Evolutionary conservation across 2,113 vertebrate species (phyloP).

Genomic region (Corvus hawaiiensis): DNA sequence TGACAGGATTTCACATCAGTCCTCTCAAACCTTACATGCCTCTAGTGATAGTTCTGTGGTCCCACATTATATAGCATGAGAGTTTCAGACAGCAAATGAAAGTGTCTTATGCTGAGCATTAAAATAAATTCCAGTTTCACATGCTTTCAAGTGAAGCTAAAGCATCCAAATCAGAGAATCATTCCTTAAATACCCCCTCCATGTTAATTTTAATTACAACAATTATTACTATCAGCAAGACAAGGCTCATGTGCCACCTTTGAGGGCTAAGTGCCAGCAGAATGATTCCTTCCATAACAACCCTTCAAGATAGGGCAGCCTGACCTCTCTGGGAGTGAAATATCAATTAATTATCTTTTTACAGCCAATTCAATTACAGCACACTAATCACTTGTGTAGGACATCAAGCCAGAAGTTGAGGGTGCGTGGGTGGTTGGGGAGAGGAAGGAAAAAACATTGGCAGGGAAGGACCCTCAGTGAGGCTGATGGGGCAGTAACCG

Average conservation of each 20-base stretch:
- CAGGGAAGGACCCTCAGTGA: neutral
- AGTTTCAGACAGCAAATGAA: neutral
- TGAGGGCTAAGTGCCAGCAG: conserved; percentile 25
- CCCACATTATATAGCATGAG: neutral
- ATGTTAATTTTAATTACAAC: conserved; percentile 60
- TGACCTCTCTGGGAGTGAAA: conserved; percentile 76
- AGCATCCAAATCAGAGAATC: neutral
- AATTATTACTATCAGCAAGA: conserved; percentile 62
- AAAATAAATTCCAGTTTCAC: neutral
- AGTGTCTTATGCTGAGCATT: neutral
- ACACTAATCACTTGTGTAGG: conserved; percentile 76
- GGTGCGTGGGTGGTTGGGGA: neutral
- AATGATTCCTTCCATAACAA: conserved; percentile 25
- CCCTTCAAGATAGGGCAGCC: conserved; percentile 63
- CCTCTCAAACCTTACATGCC: neutral
- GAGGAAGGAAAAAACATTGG: neutral
- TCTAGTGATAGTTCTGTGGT: neutral
- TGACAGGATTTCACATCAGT: neutral
- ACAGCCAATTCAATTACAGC: conserved; percentile 73
- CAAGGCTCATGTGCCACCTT: conserved; percentile 69
- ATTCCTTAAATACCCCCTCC: neutral
- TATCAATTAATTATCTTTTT: conserved; percentile 80
- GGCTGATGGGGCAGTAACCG: neutral
- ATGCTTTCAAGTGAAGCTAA: neutral
- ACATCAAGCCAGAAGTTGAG: conserved; percentile 18